Percentiles rank a stretch among this genome's conserved stretches.
These are phyloP conservation scores for Epizoanthus illoricatus DNA, from an alignment of 92 coral and sea anemone species.

Conservation along the genomic window DNA sequence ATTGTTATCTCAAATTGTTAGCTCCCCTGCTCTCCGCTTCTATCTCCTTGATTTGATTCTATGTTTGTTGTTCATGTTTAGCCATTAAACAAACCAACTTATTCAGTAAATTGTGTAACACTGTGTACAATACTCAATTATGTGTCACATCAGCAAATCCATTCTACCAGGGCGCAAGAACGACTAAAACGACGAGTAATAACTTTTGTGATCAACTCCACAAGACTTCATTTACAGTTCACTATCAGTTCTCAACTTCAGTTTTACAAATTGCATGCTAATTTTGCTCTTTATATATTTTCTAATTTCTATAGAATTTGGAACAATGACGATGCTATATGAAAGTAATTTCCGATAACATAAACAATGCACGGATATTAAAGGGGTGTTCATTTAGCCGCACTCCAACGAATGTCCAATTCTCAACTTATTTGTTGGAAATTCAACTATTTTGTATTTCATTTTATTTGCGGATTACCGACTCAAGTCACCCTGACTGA, in stretches of 20 bases:
- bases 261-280: not conserved
- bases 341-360: constrained; percentile 30
- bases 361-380: constrained; percentile 2
- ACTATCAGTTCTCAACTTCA: not conserved
- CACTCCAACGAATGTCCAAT: not conserved
- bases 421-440: not conserved
- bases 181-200: not conserved
- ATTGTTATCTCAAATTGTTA: too few species aligned
- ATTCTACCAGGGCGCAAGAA: too few species aligned
- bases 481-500: not conserved
- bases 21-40: too few species aligned
- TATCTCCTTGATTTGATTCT: too few species aligned
- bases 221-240: not conserved
- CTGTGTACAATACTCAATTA: too few species aligned
- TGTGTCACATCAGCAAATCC: too few species aligned
- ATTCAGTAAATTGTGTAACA: too few species aligned
- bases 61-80: too few species aligned
- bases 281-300: not conserved
- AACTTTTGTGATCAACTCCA: not conserved
- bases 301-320: constrained; percentile 13
- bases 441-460: not conserved
- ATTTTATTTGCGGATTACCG: not conserved
- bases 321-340: constrained; percentile 12
- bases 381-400: not conserved
- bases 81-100: too few species aligned